These are phyloP conservation scores for Columba janthina DNA, from an alignment of 2,113 vertebrate genomes.

Conservation along the genomic window DNA sequence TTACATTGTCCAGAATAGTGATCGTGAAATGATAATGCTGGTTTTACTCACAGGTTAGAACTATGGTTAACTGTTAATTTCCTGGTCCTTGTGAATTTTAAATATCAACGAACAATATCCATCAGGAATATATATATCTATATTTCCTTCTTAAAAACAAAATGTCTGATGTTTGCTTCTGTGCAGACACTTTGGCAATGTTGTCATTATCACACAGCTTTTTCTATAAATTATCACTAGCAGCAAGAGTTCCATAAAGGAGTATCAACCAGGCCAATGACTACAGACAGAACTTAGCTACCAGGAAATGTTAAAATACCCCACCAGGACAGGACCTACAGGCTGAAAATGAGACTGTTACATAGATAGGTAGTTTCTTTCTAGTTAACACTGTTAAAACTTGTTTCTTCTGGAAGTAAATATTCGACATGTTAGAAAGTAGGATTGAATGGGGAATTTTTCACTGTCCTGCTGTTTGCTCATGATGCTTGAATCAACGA, in stretches of 20 bases:
- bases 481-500: background rate
- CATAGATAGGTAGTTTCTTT: background rate
- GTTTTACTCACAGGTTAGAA: background rate
- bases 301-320: background rate
- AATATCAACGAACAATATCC: background rate
- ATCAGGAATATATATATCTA: background rate
- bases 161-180: background rate
- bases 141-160: background rate
- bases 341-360: background rate
- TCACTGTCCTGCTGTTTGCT: background rate
- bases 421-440: background rate
- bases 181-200: background rate
- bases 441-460: background rate
- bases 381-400: background rate
- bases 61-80: background rate
- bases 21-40: background rate
- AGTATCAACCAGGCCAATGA: background rate
- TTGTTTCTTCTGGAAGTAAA: background rate
- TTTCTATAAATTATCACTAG: background rate
- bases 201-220: background rate
- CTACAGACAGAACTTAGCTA: background rate
- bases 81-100: background rate
- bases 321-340: background rate
- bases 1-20: background rate
- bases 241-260: background rate